Conservation (phyloP, 1,140 invertebrate genomes). For the Planococcus citri region DNA sequence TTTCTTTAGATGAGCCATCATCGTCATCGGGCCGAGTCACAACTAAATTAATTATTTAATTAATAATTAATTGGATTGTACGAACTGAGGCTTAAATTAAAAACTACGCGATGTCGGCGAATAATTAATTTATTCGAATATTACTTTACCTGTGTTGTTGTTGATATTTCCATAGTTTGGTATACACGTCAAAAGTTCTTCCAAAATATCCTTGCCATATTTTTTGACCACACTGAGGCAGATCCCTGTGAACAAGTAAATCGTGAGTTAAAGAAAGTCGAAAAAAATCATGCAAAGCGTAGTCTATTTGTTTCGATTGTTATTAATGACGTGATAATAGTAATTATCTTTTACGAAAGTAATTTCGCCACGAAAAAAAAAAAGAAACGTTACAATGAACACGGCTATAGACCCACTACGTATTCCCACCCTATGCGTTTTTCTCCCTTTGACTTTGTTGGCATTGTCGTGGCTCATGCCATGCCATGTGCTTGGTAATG, state of each 20-base stretch:
- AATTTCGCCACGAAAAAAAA: too few species aligned
- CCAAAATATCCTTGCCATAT: conserved; percentile 98
- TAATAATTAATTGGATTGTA: neutral
- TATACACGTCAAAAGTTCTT: conserved; percentile 94
- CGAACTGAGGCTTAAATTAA: neutral
- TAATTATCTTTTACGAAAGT: too few species aligned
- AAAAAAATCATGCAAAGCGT: neutral
- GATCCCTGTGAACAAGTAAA: conserved; percentile 51
- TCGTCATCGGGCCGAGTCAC: neutral
- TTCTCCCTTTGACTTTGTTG: too few species aligned
- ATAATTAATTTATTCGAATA: neutral
- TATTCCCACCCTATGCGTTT: too few species aligned
- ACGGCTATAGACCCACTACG: too few species aligned
- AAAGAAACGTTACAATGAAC: too few species aligned
- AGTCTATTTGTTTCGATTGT: neutral
- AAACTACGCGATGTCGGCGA: neutral
- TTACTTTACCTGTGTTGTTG: conserved; percentile 73
- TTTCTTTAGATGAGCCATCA: neutral
- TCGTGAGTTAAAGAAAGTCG: neutral
- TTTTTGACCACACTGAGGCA: conserved; percentile 93
- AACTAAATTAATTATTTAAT: neutral
- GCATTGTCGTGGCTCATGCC: too few species aligned
- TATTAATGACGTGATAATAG: neutral
- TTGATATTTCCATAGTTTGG: conserved; percentile 97
- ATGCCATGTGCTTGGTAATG: too few species aligned